These are phyloP conservation scores for Spatulosminthurus flaviceps DNA, from an alignment of 2,888 invertebrate genomes.

Conservation along the genomic window DNA sequence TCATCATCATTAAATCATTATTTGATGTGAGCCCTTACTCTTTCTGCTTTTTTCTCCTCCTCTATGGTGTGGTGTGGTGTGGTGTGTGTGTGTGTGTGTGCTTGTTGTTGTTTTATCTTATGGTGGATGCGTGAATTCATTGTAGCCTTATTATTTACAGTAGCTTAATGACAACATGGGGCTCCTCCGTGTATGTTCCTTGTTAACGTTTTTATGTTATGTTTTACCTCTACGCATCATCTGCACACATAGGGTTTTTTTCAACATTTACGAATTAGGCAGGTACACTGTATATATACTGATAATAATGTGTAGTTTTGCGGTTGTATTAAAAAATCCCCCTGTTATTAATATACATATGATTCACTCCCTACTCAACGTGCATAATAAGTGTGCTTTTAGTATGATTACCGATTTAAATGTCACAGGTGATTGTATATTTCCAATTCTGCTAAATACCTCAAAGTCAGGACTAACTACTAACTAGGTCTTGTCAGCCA, in stretches of 20 bases:
- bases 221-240: too few species aligned
- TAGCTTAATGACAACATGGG: slow-evolving; percentile 31
- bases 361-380: neutral
- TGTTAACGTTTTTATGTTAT: slow-evolving; percentile 27
- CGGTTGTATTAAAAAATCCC: neutral
- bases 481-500: too few species aligned
- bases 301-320: neutral
- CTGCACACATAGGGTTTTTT: neutral
- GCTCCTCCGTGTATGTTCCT: slow-evolving; percentile 22
- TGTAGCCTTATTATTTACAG: slow-evolving; percentile 34
- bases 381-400: neutral
- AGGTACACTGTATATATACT: too few species aligned
- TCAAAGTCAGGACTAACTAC: too few species aligned
- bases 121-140: slow-evolving; percentile 16
- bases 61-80: neutral
- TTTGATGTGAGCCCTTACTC: slow-evolving; percentile 41
- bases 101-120: slow-evolving; percentile 3
- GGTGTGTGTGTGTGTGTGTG: neutral
- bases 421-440: slow-evolving; percentile 4
- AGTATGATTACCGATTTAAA: slow-evolving; percentile 3
- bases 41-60: neutral
- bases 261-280: neutral
- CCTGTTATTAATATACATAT: neutral
- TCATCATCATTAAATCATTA: slow-evolving; percentile 53
- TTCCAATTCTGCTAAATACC: neutral